Conservation (phyloP, 2,797 vertebrate species). For the Hydrolagus colliei region DNA sequence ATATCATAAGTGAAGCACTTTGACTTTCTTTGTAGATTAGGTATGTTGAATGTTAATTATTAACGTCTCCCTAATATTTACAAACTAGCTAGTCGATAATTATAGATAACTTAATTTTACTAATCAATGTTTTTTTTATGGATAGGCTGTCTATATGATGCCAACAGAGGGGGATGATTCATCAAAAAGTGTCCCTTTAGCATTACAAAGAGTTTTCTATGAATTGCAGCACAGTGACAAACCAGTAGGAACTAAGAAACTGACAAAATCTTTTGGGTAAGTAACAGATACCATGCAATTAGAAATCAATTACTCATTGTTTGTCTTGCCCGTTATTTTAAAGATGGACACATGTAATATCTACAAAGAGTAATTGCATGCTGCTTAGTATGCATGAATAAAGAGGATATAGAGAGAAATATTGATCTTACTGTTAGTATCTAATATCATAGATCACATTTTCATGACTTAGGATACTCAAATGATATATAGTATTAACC, state of each 20-base stretch:
- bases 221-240: constrained; percentile 97
- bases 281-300: constrained; percentile 32
- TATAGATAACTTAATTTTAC: neutral
- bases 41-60: neutral
- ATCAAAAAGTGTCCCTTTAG: constrained; percentile 94
- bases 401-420: too few relatives aligned
- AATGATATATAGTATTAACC: too few relatives aligned
- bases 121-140: constrained; percentile 36
- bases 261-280: constrained; percentile 97
- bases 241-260: constrained; percentile 95
- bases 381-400: too few relatives aligned
- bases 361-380: too few relatives aligned
- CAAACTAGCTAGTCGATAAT: too few relatives aligned
- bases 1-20: neutral
- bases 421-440: too few relatives aligned
- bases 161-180: constrained; percentile 98
- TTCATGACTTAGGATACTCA: too few relatives aligned
- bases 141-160: constrained; percentile 98
- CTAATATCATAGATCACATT: too few relatives aligned
- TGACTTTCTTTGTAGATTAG: neutral
- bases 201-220: constrained; percentile 95
- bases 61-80: too few relatives aligned
- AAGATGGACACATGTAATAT: constrained; percentile 15
- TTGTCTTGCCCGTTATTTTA: constrained; percentile 42
- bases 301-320: neutral